Conservation (phyloP, 2,888 invertebrate genomes). For the Belgica antarctica region DNA sequence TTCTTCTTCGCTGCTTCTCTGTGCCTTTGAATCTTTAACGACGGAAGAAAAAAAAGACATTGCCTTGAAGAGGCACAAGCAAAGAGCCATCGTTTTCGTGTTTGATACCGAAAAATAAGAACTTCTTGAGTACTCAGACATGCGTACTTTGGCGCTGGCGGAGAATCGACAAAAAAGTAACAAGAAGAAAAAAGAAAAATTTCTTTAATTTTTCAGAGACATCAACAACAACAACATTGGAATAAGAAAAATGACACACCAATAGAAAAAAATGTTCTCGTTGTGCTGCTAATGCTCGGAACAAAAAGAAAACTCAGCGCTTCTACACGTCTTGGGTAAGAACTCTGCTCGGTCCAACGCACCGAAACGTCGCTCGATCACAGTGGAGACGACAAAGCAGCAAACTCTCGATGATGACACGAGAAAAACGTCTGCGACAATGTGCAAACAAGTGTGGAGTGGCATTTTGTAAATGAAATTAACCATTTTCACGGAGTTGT, state of each 20-base stretch:
- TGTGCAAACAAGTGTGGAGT: no score
- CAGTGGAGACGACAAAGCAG: background rate
- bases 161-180: conserved; percentile 10
- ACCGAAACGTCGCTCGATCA: background rate
- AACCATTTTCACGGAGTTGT: no score
- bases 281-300: no score
- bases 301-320: no score
- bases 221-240: background rate
- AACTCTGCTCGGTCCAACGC: background rate
- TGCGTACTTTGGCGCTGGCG: conserved; percentile 26
- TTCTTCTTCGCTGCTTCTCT: conserved; percentile 18
- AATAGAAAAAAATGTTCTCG: no score
- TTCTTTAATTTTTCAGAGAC: conserved; percentile 23
- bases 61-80: background rate
- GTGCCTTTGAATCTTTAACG: conserved; percentile 23
- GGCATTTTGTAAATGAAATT: no score
- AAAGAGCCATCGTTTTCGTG: no score
- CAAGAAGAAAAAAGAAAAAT: background rate
- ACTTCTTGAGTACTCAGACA: no score
- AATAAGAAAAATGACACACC: conserved; percentile 2
- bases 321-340: no score
- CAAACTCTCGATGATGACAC: background rate
- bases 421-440: no score
- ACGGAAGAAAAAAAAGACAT: conserved; percentile 7
- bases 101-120: conserved; percentile 6